Conservation (phyloP, 2,113 vertebrate genomes). For the Elaphurus davidianus region DNA sequence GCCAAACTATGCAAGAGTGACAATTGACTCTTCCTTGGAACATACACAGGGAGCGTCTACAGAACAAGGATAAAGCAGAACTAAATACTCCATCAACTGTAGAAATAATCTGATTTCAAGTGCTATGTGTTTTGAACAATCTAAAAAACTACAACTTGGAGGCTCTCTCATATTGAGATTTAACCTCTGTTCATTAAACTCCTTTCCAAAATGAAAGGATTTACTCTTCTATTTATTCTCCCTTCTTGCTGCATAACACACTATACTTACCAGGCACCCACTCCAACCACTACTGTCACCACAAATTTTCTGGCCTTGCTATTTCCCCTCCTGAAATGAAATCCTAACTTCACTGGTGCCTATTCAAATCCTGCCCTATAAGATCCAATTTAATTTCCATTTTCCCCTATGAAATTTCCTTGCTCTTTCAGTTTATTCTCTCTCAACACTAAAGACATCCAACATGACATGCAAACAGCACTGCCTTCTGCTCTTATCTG, state of each 20-base stretch:
- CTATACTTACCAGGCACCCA: neutral
- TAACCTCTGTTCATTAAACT: neutral
- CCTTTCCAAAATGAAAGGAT: neutral
- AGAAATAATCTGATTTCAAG: constrained; percentile 39
- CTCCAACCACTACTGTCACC: neutral
- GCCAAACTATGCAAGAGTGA: neutral
- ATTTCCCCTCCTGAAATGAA: neutral
- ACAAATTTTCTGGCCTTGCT: neutral
- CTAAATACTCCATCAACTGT: neutral
- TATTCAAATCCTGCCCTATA: neutral
- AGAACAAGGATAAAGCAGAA: neutral
- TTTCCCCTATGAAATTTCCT: neutral
- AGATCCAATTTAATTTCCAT: neutral
- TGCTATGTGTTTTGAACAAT: neutral
- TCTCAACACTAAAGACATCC: neutral
- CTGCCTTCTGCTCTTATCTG: neutral
- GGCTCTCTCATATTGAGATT: neutral
- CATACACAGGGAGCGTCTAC: neutral
- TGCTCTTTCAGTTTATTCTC: neutral
- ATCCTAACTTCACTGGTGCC: neutral
- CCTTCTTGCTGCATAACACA: neutral
- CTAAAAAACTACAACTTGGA: neutral
- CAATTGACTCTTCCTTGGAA: neutral
- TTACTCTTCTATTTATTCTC: neutral
- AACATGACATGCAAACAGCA: neutral